These are phyloP conservation scores for Dryoscopus gambensis DNA, from an alignment of 2,113 vertebrate species.

Conservation along the genomic window DNA sequence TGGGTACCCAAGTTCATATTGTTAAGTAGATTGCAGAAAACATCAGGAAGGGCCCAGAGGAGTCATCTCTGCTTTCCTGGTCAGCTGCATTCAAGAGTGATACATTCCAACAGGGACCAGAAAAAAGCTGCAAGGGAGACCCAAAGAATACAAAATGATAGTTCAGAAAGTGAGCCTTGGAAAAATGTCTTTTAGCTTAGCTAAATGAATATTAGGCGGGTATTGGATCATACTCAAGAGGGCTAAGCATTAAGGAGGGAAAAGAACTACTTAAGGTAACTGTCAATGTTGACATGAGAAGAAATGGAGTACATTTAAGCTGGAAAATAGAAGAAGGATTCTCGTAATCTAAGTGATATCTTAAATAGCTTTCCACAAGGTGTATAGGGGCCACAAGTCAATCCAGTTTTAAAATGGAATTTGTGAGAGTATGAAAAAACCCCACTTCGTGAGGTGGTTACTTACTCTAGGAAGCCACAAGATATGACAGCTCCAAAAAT, in stretches of 20 bases:
- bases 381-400: not conserved
- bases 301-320: not conserved
- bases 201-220: not conserved
- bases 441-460: rapidly evolving
- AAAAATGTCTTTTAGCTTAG: not conserved
- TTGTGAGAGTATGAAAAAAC: not conserved
- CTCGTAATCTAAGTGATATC: not conserved
- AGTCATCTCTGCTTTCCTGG: not conserved
- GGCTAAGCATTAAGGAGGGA: not conserved
- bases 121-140: not conserved
- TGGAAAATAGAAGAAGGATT: not conserved
- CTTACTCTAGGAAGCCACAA: not conserved
- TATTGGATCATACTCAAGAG: not conserved
- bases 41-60: not conserved
- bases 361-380: not conserved
- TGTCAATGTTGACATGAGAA: not conserved
- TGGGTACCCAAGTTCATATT: not conserved
- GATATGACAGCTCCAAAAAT: not conserved
- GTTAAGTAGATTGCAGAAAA: not conserved
- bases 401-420: not conserved
- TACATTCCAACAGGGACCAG: not conserved
- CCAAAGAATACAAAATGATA: not conserved
- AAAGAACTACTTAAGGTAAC: not conserved
- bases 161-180: not conserved
- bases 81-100: not conserved